Conservation (phyloP, 2,888 invertebrate species). For the Microplitis manilae region DNA sequence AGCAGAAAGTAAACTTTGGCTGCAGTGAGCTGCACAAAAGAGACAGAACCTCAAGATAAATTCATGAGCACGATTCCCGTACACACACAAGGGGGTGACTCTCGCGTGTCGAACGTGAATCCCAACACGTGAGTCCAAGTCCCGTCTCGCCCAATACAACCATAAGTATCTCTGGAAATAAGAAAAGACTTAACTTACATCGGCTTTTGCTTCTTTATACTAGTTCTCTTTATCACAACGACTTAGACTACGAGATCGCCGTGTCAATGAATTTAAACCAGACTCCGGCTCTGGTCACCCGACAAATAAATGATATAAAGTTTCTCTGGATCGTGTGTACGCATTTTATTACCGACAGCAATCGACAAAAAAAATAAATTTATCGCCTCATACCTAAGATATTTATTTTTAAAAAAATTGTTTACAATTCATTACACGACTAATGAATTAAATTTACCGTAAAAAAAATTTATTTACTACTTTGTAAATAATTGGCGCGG, state of each 20-base stretch:
- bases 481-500: background rate
- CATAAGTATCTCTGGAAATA: background rate
- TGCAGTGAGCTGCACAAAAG: constrained; percentile 23
- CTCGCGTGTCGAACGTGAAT: constrained; percentile 48
- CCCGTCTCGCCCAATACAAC: constrained; percentile 31
- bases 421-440: background rate
- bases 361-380: too few relatives aligned
- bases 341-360: too few relatives aligned
- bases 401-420: background rate
- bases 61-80: constrained; percentile 52
- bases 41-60: constrained; percentile 49
- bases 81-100: constrained; percentile 46
- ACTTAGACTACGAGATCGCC: too few relatives aligned
- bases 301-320: too few relatives aligned
- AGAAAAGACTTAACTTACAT: background rate
- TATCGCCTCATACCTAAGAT: too few relatives aligned
- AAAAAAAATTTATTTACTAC: constrained; percentile 4
- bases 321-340: too few relatives aligned
- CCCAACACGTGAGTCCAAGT: constrained; percentile 42
- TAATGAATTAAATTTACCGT: background rate
- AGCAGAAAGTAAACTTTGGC: constrained; percentile 11
- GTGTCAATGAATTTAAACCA: too few relatives aligned
- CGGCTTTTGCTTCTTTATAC: too few relatives aligned
- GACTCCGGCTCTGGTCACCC: too few relatives aligned
- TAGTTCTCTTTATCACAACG: too few relatives aligned